phyloP scores from a whole-genome alignment of 2,113 vertebrate species.

The Acrocephalus kingi region DNA sequence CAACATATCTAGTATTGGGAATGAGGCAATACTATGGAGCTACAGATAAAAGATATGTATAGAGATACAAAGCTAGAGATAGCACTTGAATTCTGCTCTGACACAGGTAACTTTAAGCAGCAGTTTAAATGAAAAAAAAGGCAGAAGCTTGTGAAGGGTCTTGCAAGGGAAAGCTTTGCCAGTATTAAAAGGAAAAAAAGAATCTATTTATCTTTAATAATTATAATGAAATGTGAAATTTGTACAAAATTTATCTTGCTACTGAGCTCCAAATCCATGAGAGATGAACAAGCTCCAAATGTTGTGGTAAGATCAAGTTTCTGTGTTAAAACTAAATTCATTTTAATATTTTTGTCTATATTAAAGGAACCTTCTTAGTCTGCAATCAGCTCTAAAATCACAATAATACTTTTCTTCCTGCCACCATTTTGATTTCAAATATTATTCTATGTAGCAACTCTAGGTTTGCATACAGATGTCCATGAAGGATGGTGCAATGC shows the following conservation, averaged over 20 bases:
- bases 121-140: background rate
- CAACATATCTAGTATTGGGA: background rate
- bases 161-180: background rate
- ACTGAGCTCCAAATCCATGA: background rate
- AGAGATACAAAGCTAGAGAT: background rate
- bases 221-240: background rate
- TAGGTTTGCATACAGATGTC: background rate
- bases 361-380: background rate
- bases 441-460: background rate
- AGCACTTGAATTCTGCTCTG: background rate
- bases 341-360: background rate
- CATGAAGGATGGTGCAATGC: background rate
- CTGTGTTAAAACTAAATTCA: background rate
- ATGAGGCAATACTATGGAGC: background rate
- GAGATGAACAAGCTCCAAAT: background rate
- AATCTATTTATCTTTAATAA: background rate
- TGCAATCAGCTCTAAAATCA: background rate
- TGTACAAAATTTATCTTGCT: background rate
- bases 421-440: background rate
- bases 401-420: background rate
- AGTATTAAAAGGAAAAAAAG: background rate
- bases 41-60: background rate
- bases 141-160: background rate
- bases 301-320: background rate
- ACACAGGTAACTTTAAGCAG: background rate